A percentile compares a stretch with the other conserved stretches of the same genome.
Evolutionary conservation across 2,888 invertebrate species (phyloP).

Genomic region (Drosophila neoperkinsi): DNA sequence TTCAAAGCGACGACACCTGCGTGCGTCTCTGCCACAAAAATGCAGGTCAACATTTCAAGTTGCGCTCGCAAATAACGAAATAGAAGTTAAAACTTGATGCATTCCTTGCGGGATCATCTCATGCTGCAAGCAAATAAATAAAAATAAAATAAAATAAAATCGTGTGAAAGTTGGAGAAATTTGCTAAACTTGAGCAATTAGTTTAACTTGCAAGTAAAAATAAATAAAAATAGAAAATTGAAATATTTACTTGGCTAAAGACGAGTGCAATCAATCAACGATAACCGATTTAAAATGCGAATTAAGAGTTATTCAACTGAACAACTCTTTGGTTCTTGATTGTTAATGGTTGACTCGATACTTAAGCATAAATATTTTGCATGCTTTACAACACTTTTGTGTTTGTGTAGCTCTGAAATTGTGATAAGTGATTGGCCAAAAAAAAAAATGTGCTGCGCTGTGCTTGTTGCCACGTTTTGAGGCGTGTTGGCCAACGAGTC

Average conservation of each 20-base stretch:
- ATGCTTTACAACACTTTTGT: too few species aligned
- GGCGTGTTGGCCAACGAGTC: slow-evolving; percentile 77
- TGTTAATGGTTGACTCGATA: background rate
- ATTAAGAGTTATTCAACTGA: background rate
- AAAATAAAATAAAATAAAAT: background rate
- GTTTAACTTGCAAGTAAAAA: background rate
- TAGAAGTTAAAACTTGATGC: slow-evolving; percentile 3
- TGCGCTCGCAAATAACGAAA: background rate
- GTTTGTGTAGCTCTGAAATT: background rate
- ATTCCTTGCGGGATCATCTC: slow-evolving; percentile 8
- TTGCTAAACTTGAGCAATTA: background rate
- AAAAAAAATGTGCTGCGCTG: background rate
- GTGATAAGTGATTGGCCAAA: background rate
- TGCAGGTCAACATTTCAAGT: slow-evolving; percentile 44
- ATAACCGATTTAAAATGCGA: background rate
- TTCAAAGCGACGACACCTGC: slow-evolving; percentile 62
- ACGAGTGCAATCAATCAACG: background rate
- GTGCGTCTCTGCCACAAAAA: slow-evolving; percentile 35
- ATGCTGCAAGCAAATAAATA: too few species aligned
- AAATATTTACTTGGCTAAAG: background rate
- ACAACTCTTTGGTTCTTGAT: background rate
- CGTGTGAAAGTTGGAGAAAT: slow-evolving; percentile 6
- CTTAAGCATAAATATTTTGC: background rate
- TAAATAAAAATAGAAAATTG: background rate
- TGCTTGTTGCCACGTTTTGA: slow-evolving; percentile 51